Conservation (phyloP, 23 tunicate species). For the Diplosoma virens region DNA sequence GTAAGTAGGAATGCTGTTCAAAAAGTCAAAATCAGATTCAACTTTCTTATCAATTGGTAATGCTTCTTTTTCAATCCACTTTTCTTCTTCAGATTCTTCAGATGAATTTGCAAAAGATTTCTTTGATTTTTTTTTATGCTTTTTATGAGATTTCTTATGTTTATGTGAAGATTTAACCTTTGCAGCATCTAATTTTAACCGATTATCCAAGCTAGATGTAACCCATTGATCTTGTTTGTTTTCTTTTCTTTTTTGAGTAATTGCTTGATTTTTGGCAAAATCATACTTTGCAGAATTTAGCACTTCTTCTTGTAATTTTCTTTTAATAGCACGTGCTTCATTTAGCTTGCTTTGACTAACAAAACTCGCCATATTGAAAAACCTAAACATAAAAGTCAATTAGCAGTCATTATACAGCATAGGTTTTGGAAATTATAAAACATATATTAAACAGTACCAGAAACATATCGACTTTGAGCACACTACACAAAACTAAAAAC, state of each 20-base stretch:
- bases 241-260: conserved; percentile 31
- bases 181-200: conserved; percentile 10
- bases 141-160: conserved; percentile 31
- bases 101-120: conserved; percentile 1
- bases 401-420: too few relatives aligned
- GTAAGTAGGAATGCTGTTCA: conserved; percentile 42
- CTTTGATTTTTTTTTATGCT: conserved; percentile 36
- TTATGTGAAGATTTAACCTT: neutral
- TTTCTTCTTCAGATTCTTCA: conserved; percentile 26
- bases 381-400: too few relatives aligned
- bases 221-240: conserved; percentile 64
- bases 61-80: conserved; percentile 63
- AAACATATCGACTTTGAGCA: too few relatives aligned
- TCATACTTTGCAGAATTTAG: conserved; percentile 28
- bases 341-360: conserved; percentile 49
- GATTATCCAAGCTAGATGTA: conserved; percentile 23
- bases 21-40: conserved; percentile 44
- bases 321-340: conserved; percentile 23
- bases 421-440: too few relatives aligned
- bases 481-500: too few relatives aligned
- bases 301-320: conserved; percentile 16
- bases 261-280: conserved; percentile 23
- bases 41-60: neutral
- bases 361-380: conserved; percentile 46
- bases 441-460: too few relatives aligned